phyloP scores from a whole-genome alignment of 2,888 invertebrate genomes.

The Lithophane leautieri region DNA sequence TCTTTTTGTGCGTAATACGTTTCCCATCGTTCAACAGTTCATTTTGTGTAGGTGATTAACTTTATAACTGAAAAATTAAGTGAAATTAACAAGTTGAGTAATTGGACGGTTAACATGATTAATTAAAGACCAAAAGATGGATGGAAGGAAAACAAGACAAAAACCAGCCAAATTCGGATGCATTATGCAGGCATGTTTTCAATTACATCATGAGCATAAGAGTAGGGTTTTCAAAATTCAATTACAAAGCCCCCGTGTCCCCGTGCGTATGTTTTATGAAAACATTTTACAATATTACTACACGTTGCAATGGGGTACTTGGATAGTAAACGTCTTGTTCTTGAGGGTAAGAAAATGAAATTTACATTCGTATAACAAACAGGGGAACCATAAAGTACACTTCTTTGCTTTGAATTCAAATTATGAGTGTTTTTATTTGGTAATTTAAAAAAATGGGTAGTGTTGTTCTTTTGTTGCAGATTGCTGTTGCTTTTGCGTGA shows the following conservation, averaged over 20 bases:
- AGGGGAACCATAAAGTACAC: slow-evolving; percentile 68
- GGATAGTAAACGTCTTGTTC: slow-evolving; percentile 75
- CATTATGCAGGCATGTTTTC: slow-evolving; percentile 62
- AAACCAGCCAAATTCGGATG: slow-evolving; percentile 30
- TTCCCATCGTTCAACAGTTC: neutral
- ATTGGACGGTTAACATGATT: neutral
- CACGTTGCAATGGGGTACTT: slow-evolving; percentile 70
- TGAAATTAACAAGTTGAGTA: too few relatives aligned
- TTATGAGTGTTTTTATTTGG: slow-evolving; percentile 56
- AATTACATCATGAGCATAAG: slow-evolving; percentile 67
- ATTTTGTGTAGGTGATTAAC: neutral
- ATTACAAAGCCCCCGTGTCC: slow-evolving; percentile 79
- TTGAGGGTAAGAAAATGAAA: slow-evolving; percentile 73
- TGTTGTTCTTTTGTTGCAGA: slow-evolving; percentile 29
- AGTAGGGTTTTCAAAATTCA: slow-evolving; percentile 82
- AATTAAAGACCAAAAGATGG: neutral
- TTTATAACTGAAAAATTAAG: neutral
- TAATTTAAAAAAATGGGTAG: slow-evolving; percentile 48
- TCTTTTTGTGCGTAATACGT: neutral
- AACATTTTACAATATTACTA: slow-evolving; percentile 80
- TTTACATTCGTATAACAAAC: slow-evolving; percentile 75
- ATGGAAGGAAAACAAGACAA: neutral
- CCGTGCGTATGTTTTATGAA: slow-evolving; percentile 81
- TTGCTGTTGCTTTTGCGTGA: slow-evolving; percentile 16
- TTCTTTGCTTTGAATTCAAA: slow-evolving; percentile 67